Conservation (phyloP, 2,113 vertebrate species). For the Archocentrus centrarchus region DNA sequence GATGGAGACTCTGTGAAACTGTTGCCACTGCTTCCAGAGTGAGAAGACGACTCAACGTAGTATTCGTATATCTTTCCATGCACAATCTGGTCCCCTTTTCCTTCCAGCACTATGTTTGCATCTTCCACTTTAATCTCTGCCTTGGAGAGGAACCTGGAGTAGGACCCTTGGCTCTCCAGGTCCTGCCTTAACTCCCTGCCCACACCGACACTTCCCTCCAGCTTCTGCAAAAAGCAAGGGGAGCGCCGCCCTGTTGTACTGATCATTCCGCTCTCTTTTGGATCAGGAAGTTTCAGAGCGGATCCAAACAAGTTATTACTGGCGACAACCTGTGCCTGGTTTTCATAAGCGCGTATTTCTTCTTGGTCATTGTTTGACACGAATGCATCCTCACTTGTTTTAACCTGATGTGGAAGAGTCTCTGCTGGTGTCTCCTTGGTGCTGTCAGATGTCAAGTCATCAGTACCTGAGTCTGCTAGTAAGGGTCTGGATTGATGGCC, state of each 20-base stretch:
- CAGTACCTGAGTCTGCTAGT: neutral
- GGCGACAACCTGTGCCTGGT: conserved; percentile 29
- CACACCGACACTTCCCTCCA: conserved; percentile 78
- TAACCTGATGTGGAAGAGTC: neutral
- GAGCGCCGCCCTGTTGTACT: conserved; percentile 69
- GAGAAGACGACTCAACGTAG: conserved; percentile 84
- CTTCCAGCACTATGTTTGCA: conserved; percentile 73
- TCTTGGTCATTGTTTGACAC: conserved; percentile 4
- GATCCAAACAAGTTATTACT: conserved; percentile 53
- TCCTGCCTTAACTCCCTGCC: conserved; percentile 79
- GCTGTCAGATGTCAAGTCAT: conserved; percentile 32
- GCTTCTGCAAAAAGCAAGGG: conserved; percentile 77
- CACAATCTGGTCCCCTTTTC: conserved; percentile 58
- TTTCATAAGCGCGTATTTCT: conserved; percentile 20
- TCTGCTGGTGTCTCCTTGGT: neutral
- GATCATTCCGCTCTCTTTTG: conserved; percentile 12
- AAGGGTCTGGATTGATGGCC: neutral
- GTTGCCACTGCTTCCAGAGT: conserved; percentile 47
- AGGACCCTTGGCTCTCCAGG: conserved; percentile 53
- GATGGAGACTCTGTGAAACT: conserved; percentile 50
- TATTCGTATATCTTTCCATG: conserved; percentile 90
- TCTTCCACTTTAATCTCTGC: conserved; percentile 87
- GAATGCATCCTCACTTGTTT: conserved; percentile 23
- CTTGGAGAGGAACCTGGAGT: conserved; percentile 86
- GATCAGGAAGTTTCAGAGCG: conserved; percentile 7